A percentile compares a stretch with the other conserved stretches of the same genome.
Evolutionary conservation across 2,888 invertebrate genomes (phyloP).

Genomic region (Lymantria monacha): DNA sequence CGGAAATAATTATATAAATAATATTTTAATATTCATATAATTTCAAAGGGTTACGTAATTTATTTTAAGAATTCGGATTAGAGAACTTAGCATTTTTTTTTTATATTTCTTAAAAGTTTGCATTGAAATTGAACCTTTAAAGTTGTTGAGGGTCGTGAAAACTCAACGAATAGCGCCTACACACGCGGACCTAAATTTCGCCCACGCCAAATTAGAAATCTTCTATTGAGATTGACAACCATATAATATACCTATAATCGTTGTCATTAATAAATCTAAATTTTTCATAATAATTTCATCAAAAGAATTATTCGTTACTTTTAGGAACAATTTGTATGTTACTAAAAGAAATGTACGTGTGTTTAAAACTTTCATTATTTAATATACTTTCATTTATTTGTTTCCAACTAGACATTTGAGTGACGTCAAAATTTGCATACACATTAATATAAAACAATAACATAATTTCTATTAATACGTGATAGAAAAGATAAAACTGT

Average conservation of each 20-base stretch:
- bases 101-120: not conserved
- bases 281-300: conserved; percentile 4
- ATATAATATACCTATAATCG: conserved; percentile 4
- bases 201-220: conserved; percentile 12
- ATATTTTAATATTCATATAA: too few relatives aligned
- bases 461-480: too few relatives aligned
- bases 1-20: too few relatives aligned
- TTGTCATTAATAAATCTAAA: conserved; percentile 12
- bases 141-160: conserved; percentile 6
- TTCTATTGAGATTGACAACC: conserved; percentile 13
- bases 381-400: not conserved
- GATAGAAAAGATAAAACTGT: too few relatives aligned
- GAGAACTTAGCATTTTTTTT: too few relatives aligned
- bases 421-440: too few relatives aligned
- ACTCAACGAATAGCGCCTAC: conserved; percentile 11
- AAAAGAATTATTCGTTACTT: conserved; percentile 5
- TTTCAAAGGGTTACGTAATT: too few relatives aligned
- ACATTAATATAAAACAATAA: too few relatives aligned
- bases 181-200: conserved; percentile 9
- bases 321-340: not conserved
- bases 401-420: too few relatives aligned
- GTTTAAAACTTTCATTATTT: too few relatives aligned
- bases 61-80: too few relatives aligned
- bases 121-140: conserved; percentile 9
- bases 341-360: too few relatives aligned